A percentile compares a stretch with the other conserved stretches of the same genome.
Evolutionary conservation across 2,113 vertebrate species (phyloP).

Genomic region (Chaetodon trifascialis): DNA sequence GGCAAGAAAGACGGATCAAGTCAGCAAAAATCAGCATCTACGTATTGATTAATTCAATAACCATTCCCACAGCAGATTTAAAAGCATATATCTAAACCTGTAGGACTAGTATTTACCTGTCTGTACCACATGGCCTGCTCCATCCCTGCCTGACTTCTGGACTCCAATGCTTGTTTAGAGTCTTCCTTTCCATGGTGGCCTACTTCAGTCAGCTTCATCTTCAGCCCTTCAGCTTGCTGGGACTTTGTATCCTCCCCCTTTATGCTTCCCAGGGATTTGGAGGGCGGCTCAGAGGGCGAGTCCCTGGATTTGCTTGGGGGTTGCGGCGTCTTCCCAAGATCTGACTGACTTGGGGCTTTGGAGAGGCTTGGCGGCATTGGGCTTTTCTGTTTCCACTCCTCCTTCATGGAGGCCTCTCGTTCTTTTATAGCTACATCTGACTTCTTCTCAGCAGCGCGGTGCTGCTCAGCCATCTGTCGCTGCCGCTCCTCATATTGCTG

Average conservation of each 20-base stretch:
- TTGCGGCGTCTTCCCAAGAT: constrained; percentile 88
- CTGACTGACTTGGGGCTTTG: constrained; percentile 93
- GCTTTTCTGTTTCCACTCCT: constrained; percentile 97
- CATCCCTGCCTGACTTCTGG: constrained; percentile 89
- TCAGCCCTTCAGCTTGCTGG: constrained; percentile 91
- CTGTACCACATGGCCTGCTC: constrained; percentile 97
- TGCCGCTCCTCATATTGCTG: constrained; percentile 97
- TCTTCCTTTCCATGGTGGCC: constrained; percentile 94
- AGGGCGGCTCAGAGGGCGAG: constrained; percentile 86
- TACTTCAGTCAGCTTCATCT: constrained; percentile 93
- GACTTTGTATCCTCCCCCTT: constrained; percentile 93
- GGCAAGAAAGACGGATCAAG: constrained; percentile 76
- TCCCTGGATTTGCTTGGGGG: constrained; percentile 91
- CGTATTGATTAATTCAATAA: background rate
- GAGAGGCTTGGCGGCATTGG: constrained; percentile 91
- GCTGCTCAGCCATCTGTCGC: constrained; percentile 91
- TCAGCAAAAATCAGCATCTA: constrained; percentile 18
- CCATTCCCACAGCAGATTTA: constrained; percentile 13
- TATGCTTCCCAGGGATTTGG: constrained; percentile 92
- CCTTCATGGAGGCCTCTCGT: constrained; percentile 90
- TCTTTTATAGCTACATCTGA: constrained; percentile 90
- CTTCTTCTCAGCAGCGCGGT: constrained; percentile 92
- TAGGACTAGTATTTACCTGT: constrained; percentile 88
- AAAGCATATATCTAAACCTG: background rate
- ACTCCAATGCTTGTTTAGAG: constrained; percentile 88